Evolutionary conservation across 2,888 invertebrate genomes (phyloP).

Genomic region (Clitarchus hookeri): DNA sequence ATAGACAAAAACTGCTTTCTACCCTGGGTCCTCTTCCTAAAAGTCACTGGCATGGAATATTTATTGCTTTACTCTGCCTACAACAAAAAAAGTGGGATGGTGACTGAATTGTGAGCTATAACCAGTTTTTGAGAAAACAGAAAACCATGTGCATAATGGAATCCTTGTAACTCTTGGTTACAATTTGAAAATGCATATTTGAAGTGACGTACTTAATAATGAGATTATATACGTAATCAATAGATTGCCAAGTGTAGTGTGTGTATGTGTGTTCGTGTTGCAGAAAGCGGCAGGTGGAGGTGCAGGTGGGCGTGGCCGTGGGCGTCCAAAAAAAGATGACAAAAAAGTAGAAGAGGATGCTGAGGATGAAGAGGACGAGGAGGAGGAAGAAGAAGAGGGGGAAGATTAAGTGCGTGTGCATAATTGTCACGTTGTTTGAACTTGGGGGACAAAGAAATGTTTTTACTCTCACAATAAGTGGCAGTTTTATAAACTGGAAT

Average conservation of each 20-base stretch:
- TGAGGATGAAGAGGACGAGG: conserved; percentile 53
- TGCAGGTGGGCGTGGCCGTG: conserved; percentile 52
- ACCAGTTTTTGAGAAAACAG: too few relatives aligned
- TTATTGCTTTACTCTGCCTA: too few relatives aligned
- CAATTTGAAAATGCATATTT: too few relatives aligned
- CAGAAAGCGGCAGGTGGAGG: not conserved
- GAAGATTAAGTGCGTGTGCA: conserved; percentile 46
- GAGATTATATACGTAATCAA: too few relatives aligned
- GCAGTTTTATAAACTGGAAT: conserved; percentile 14
- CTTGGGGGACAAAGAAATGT: not conserved
- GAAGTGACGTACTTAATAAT: too few relatives aligned
- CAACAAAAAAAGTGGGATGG: too few relatives aligned
- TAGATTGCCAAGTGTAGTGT: not conserved
- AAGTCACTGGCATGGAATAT: too few relatives aligned
- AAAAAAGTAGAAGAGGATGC: conserved; percentile 51
- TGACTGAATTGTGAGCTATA: too few relatives aligned
- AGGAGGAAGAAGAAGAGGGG: conserved; percentile 54
- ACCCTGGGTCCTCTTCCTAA: too few relatives aligned
- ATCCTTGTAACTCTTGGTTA: too few relatives aligned
- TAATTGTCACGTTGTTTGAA: conserved; percentile 2
- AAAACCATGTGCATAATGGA: too few relatives aligned
- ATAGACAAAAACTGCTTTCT: too few relatives aligned
- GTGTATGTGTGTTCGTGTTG: not conserved
- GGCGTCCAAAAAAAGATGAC: conserved; percentile 56
- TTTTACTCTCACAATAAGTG: conserved; percentile 5